These are phyloP conservation scores for Danionella cerebrum DNA, from an alignment of 2,113 vertebrate genomes.

Conservation along the genomic window DNA sequence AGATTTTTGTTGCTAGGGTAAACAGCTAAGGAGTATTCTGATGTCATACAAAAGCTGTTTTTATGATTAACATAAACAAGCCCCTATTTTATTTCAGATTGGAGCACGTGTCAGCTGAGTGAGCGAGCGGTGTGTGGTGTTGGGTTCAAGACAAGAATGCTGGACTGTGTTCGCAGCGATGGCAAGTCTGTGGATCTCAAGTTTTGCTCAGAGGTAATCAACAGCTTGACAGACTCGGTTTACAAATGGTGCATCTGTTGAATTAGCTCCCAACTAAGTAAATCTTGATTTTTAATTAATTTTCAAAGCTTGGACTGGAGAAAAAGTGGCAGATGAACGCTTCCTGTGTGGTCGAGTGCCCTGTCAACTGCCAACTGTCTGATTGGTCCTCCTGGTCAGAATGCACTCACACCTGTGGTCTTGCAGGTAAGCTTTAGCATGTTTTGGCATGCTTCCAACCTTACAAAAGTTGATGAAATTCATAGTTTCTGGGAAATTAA, in stretches of 20 bases:
- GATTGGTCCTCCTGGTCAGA: constrained; percentile 91
- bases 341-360: constrained; percentile 88
- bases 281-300: not conserved
- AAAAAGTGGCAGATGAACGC: constrained; percentile 91
- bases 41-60: too few relatives aligned
- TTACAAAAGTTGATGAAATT: not conserved
- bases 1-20: too few relatives aligned
- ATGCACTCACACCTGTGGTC: constrained; percentile 86
- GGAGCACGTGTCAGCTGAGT: constrained; percentile 96
- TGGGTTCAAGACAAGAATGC: constrained; percentile 89
- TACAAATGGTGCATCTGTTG: not conserved
- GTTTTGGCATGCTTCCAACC: too few relatives aligned
- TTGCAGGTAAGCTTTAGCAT: constrained; percentile 76
- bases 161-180: constrained; percentile 95
- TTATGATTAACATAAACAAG: too few relatives aligned
- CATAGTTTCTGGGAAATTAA: not conserved
- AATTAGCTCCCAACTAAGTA: not conserved
- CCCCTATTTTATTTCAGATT: constrained; percentile 77
- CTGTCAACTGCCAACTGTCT: constrained; percentile 92
- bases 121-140: constrained; percentile 88
- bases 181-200: constrained; percentile 89
- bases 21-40: too few relatives aligned
- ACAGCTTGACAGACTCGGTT: not conserved
- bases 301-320: constrained; percentile 79
- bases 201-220: constrained; percentile 82